These are phyloP conservation scores for Spisula subtruncata DNA, from an alignment of 2,888 invertebrate genomes.

Conservation along the genomic window DNA sequence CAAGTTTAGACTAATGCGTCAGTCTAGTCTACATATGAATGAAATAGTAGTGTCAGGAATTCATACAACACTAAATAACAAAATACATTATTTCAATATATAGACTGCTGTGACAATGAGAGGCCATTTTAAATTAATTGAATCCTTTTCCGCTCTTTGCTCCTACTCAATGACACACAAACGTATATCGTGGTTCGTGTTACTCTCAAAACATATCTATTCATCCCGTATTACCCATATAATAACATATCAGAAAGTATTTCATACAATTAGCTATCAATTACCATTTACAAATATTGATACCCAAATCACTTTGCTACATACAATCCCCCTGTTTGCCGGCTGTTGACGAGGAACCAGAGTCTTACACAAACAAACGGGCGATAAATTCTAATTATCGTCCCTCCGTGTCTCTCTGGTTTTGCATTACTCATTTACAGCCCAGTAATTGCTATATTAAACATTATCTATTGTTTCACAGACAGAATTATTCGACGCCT, in stretches of 20 bases:
- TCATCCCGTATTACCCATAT: not conserved
- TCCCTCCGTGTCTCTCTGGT: conserved; percentile 36
- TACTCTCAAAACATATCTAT: not conserved
- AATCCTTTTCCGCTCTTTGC: no score
- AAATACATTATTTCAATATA: no score
- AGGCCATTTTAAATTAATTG: no score
- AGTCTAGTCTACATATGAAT: no score
- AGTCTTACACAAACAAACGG: conserved; percentile 44
- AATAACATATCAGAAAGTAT: not conserved
- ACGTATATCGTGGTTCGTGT: not conserved
- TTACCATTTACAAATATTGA: conserved; percentile 2
- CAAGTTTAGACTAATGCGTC: no score
- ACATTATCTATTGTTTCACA: conserved; percentile 56
- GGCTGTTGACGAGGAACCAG: not conserved
- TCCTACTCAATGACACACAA: no score
- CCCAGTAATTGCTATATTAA: conserved; percentile 53
- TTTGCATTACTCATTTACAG: conserved; percentile 52
- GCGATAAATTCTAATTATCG: conserved; percentile 55
- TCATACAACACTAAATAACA: no score
- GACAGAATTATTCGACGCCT: conserved; percentile 44
- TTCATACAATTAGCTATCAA: not conserved
- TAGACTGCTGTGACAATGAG: no score
- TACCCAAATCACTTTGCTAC: not conserved
- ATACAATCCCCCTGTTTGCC: not conserved
- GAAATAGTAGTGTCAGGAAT: no score